Conservation (phyloP, 2,113 vertebrate genomes). For the Corythornis vintsioides region DNA sequence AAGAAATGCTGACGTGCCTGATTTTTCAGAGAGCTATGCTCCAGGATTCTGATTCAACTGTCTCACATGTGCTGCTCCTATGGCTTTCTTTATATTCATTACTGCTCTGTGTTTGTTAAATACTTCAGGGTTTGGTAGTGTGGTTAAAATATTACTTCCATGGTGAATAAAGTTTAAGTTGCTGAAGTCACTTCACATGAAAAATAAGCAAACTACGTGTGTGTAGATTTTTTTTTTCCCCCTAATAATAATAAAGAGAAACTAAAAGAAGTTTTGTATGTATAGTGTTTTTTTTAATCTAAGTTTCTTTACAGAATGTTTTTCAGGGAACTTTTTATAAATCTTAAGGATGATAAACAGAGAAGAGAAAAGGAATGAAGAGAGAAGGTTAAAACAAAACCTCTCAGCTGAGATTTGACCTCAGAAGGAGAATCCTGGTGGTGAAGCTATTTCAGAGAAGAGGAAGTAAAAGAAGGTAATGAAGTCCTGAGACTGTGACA, state of each 20-base stretch:
- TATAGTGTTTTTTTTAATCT: neutral
- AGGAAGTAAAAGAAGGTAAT: slow-evolving; percentile 36
- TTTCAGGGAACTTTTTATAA: slow-evolving; percentile 36
- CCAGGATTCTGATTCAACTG: neutral
- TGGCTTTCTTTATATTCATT: neutral
- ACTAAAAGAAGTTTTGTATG: neutral
- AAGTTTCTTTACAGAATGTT: slow-evolving; percentile 37
- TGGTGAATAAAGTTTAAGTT: neutral
- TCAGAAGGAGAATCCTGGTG: neutral
- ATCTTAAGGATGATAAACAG: slow-evolving; percentile 28
- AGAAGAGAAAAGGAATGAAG: slow-evolving; percentile 62
- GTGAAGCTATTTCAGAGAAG: slow-evolving; percentile 30
- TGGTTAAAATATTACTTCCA: neutral
- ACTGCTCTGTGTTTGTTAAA: neutral
- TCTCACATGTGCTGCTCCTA: neutral
- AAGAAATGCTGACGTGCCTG: neutral
- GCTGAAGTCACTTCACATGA: neutral
- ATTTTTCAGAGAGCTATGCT: neutral
- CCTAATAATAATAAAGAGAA: neutral
- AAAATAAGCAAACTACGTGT: neutral
- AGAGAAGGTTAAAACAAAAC: slow-evolving; percentile 28
- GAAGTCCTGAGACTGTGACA: neutral
- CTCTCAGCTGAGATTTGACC: slow-evolving; percentile 22
- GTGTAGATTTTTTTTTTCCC: neutral
- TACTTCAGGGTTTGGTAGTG: neutral